Conservation (phyloP, 2,888 invertebrate species). For the Monopis laevigella region DNA sequence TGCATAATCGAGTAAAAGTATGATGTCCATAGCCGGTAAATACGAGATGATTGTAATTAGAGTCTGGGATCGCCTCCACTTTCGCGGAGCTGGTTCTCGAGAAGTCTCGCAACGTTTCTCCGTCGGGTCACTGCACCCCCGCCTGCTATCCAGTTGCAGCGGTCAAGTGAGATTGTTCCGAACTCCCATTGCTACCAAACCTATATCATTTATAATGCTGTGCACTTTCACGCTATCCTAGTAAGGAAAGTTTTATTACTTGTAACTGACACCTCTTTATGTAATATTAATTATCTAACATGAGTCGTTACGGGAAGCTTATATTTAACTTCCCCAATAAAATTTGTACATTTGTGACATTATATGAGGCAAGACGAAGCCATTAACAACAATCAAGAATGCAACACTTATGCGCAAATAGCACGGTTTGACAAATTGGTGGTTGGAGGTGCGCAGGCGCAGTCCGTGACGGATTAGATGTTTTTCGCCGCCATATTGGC, state of each 20-base stretch:
- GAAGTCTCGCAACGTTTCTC: conserved; percentile 49
- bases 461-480: conserved; percentile 47
- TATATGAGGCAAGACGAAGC: no score
- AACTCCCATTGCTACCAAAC: no score
- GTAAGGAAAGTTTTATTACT: no score
- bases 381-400: no score
- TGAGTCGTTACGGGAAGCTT: no score
- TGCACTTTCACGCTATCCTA: no score
- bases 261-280: no score
- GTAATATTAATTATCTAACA: no score
- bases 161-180: conserved; percentile 6
- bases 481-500: conserved; percentile 49
- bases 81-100: conserved; percentile 31
- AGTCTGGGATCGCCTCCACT: conserved; percentile 2
- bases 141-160: not conserved
- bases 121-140: conserved; percentile 33
- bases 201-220: no score
- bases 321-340: no score
- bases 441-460: conserved; percentile 31
- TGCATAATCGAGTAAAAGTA: conserved; percentile 6
- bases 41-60: conserved; percentile 7
- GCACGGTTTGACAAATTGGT: conserved; percentile 41
- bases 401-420: not conserved
- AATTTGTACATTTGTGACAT: no score
- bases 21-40: conserved; percentile 7